These are phyloP conservation scores for Mola mola DNA, from an alignment of 2,113 vertebrate genomes.

Conservation along the genomic window DNA sequence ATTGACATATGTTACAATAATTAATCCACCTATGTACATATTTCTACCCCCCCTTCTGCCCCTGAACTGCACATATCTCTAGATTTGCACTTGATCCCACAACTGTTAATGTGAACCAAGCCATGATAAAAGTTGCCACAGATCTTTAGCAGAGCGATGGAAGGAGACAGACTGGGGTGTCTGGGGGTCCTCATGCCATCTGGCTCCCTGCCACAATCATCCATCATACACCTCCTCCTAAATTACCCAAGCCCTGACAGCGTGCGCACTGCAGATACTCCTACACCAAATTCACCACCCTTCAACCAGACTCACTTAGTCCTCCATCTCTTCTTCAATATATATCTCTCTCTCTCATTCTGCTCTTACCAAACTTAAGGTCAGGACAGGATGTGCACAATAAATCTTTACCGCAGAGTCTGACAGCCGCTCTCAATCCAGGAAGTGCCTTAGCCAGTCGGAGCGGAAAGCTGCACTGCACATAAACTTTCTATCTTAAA, in stretches of 20 bases:
- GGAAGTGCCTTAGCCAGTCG: constrained; percentile 44
- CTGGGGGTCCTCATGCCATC: constrained; percentile 10
- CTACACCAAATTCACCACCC: constrained; percentile 49
- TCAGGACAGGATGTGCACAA: constrained; percentile 60
- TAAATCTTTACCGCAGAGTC: constrained; percentile 66
- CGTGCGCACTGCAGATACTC: constrained; percentile 24
- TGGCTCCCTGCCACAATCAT: constrained; percentile 52
- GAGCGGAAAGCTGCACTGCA: constrained; percentile 27
- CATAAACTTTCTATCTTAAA: constrained; percentile 42
- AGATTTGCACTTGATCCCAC: constrained; percentile 4
- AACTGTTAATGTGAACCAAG: constrained; percentile 39
- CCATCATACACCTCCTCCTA: constrained; percentile 63
- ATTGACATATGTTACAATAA: too few relatives aligned
- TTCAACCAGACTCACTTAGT: constrained; percentile 29
- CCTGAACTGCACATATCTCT: too few relatives aligned
- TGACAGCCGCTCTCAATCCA: constrained; percentile 70
- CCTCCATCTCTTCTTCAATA: constrained; percentile 46
- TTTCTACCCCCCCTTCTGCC: too few relatives aligned
- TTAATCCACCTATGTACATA: too few relatives aligned
- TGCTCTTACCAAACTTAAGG: constrained; percentile 59
- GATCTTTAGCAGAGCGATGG: constrained; percentile 31
- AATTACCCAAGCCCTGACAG: constrained; percentile 59
- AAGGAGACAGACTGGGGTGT: constrained; percentile 17
- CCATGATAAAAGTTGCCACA: constrained; percentile 24
- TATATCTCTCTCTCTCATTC: constrained; percentile 50